These are phyloP conservation scores for Petrolisthes cinctipes DNA, from an alignment of 2,888 invertebrate species.

Conservation along the genomic window DNA sequence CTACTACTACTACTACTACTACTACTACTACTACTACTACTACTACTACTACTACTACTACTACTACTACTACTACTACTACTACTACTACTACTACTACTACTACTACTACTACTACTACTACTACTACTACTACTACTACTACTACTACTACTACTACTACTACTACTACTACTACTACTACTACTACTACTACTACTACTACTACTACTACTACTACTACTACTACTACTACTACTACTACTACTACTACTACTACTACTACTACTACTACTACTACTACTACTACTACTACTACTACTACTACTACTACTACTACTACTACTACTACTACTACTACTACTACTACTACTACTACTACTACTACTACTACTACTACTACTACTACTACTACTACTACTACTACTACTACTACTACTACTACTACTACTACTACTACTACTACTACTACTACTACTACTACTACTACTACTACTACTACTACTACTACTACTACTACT, in stretches of 20 bases:
- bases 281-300: conserved; percentile 3
- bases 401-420: conserved; percentile 3
- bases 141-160: conserved; percentile 3
- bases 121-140: conserved; percentile 3
- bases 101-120: conserved; percentile 3
- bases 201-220: conserved; percentile 3
- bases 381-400: conserved; percentile 3
- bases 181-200: conserved; percentile 3
- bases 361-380: conserved; percentile 3
- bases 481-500: conserved; percentile 3
- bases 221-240: conserved; percentile 3
- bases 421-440: conserved; percentile 3
- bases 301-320: conserved; percentile 3
- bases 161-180: conserved; percentile 3
- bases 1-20: conserved; percentile 3
- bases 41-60: conserved; percentile 3
- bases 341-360: conserved; percentile 3
- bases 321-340: conserved; percentile 3
- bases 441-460: conserved; percentile 3
- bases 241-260: conserved; percentile 3
- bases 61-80: conserved; percentile 3
- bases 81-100: conserved; percentile 3
- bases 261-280: conserved; percentile 3
- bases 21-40: conserved; percentile 3
- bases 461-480: conserved; percentile 3